phyloP scores from a whole-genome alignment of 2,797 vertebrate genomes.

The Schizothorax lantsangensis region DNA sequence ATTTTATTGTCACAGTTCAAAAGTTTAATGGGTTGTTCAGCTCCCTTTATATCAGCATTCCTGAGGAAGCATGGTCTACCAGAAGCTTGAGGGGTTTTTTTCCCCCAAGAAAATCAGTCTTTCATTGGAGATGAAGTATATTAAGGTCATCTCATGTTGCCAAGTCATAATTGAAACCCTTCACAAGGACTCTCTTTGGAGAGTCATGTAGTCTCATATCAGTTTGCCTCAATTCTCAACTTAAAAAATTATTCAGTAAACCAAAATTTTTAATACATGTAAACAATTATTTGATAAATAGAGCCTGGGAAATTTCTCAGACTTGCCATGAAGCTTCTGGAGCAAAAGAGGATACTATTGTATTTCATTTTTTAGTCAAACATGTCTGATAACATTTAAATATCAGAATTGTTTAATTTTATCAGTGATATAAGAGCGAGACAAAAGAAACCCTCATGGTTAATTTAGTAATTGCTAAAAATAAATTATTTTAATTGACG shows the following conservation, averaged over 20 bases:
- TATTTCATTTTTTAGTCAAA: not conserved
- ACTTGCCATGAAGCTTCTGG: not conserved
- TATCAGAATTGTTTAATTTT: not conserved
- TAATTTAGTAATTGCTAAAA: not conserved
- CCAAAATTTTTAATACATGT: not conserved
- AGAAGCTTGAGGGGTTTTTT: not conserved
- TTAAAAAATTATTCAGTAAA: not conserved
- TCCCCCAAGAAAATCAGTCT: slow-evolving; percentile 15
- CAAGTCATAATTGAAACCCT: slow-evolving; percentile 6
- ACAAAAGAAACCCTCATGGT: not conserved
- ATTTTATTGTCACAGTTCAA: slow-evolving; percentile 23
- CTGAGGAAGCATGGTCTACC: not conserved
- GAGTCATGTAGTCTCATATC: not conserved
- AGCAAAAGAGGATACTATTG: not conserved
- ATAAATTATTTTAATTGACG: not conserved
- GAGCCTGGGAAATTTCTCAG: not conserved
- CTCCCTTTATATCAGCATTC: slow-evolving; percentile 14
- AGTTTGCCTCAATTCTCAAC: not conserved
- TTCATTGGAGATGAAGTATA: slow-evolving; percentile 3
- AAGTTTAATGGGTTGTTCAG: not conserved
- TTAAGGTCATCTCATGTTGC: not conserved
- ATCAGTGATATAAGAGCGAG: not conserved
- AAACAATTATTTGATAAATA: not conserved
- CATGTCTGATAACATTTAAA: not conserved
- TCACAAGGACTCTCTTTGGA: slow-evolving; percentile 21